Percentiles rank a stretch among this genome's conserved stretches.
Evolutionary conservation across 2,113 vertebrate genomes (phyloP).

Genomic region (Dendrocopos noguchii): DNA sequence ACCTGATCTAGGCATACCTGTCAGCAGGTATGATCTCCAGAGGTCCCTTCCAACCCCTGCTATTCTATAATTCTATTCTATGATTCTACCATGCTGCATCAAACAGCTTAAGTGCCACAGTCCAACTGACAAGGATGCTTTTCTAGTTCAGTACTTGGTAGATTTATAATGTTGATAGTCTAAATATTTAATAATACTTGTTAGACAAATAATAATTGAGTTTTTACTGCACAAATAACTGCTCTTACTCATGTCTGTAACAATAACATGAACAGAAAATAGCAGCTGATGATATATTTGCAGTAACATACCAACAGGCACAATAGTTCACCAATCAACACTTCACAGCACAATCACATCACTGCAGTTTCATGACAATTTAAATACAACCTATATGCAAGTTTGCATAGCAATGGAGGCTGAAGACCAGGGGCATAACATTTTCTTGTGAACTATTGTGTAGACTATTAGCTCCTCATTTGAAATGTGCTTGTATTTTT

Average conservation of each 20-base stretch:
- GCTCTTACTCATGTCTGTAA: not conserved
- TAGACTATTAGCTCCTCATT: not conserved
- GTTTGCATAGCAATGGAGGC: not conserved
- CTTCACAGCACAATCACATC: not conserved
- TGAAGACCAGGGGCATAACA: rapidly evolving
- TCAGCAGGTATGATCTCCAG: no score
- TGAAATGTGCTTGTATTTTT: not conserved
- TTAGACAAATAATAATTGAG: not conserved
- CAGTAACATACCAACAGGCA: not conserved
- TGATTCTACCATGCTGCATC: not conserved
- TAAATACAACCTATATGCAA: not conserved
- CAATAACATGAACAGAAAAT: not conserved
- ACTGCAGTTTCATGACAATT: not conserved
- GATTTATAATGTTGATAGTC: not conserved
- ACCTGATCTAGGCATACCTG: no score
- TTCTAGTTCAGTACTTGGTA: not conserved
- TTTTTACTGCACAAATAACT: not conserved
- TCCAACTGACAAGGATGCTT: not conserved
- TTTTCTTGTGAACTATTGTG: not conserved
- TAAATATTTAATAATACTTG: not conserved
- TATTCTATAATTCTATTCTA: no score
- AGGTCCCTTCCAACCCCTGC: no score
- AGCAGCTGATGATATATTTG: not conserved
- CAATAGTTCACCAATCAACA: not conserved
- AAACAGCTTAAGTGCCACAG: not conserved